These are phyloP conservation scores for Clarias macrocephalus DNA, from an alignment of 2,113 vertebrate species.

Conservation along the genomic window DNA sequence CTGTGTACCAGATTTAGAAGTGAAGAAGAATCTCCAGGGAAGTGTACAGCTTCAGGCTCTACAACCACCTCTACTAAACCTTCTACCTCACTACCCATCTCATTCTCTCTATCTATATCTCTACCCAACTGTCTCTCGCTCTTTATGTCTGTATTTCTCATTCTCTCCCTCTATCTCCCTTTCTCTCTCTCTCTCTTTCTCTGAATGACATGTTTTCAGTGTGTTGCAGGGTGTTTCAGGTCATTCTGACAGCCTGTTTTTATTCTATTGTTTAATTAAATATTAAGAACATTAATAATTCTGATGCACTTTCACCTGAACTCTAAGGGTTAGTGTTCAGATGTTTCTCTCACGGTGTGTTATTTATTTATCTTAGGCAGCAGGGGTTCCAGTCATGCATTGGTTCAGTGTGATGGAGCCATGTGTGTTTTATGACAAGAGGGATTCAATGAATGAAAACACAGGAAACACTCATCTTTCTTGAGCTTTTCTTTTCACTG, in stretches of 20 bases:
- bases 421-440: constrained; percentile 3
- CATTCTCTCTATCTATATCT: constrained; percentile 6
- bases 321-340: not conserved
- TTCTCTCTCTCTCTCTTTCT: not conserved
- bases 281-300: not conserved
- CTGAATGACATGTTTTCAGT: not conserved
- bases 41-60: constrained; percentile 73
- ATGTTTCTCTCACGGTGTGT: not conserved
- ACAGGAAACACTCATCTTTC: constrained; percentile 24
- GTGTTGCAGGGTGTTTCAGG: not conserved
- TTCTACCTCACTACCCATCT: constrained; percentile 44
- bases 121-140: not conserved
- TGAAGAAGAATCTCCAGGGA: constrained; percentile 63
- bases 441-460: not conserved
- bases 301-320: not conserved
- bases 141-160: not conserved
- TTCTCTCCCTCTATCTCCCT: not conserved
- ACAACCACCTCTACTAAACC: constrained; percentile 62
- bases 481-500: not conserved
- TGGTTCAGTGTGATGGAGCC: not conserved
- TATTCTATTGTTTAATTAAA: not conserved
- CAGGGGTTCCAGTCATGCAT: not conserved
- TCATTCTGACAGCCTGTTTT: not conserved
- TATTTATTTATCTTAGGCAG: constrained; percentile 3
- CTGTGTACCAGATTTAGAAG: constrained; percentile 59